Evolutionary conservation across 2,113 vertebrate species (phyloP).

Genomic region (Coracopsis vasa): DNA sequence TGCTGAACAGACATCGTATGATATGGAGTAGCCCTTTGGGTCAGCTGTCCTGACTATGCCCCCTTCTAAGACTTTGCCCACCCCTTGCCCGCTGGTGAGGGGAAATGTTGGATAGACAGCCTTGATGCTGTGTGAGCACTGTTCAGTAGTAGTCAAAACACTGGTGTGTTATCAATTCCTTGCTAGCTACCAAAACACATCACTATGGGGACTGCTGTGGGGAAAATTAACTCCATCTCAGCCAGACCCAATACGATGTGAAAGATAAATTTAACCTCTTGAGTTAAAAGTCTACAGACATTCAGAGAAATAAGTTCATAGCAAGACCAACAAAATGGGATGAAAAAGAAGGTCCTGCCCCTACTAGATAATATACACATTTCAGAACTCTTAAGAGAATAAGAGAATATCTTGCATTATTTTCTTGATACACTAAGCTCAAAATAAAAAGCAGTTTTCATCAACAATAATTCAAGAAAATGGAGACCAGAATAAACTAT

Average conservation of each 20-base stretch:
- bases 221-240: background rate
- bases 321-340: background rate
- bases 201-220: background rate
- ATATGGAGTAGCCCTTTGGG: background rate
- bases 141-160: background rate
- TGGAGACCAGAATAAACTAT: background rate
- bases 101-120: background rate
- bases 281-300: background rate
- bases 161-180: background rate
- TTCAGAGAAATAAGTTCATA: background rate
- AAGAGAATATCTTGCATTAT: background rate
- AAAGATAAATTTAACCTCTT: background rate
- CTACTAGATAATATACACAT: background rate
- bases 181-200: background rate
- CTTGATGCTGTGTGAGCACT: background rate
- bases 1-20: background rate
- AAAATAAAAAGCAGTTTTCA: background rate
- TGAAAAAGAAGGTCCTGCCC: background rate
- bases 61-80: background rate
- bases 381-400: background rate
- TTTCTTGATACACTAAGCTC: background rate
- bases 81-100: background rate
- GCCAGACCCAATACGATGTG: background rate
- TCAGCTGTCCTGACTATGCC: background rate
- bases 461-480: conserved; percentile 11